Base-by-base conservation (phyloP, 2,113 vertebrate genomes). In the Caracal caracal region DNA sequence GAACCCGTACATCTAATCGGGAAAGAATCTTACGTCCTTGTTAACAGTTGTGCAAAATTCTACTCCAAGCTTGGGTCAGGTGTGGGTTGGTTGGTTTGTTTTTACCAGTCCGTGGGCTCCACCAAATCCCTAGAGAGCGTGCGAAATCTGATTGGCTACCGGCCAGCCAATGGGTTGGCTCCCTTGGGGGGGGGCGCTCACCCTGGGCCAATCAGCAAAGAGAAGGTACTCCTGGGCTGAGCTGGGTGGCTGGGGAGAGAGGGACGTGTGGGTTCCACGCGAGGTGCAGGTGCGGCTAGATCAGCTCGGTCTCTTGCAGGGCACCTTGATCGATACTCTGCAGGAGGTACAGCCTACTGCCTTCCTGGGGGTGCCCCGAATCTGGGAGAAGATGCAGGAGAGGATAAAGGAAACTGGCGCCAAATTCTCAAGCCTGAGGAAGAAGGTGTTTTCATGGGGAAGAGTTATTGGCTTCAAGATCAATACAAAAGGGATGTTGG, bases 311-410 rank as follows among this genome's bases (percentile, higher is more conserved):
- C 76, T 88, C 10, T 0, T 1, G 16, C 98, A 99, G 99, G 99
- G 99, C 82, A 99, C 98, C 15, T 94, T 99, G 98, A 98, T 99
- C 0, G 98, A 98, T 89, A 99, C 99, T 0, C 63, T 99, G 97
- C 98, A 98, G 96, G 99, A 99, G 26, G 99, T 99, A 78, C 99
- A 98, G 43, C 99, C 99, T 19, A 99, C 99, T 0, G 98, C 98
- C 6, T 99, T 99, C 96, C 37, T 99, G 98, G 99, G 99, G 6
- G 99, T 99, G 49, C 99, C 99, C 1, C 99, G 99, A 0, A 99
- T 99, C 68, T 99, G 99, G 99, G 99, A 99, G 94, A 99, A 99
- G 98, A 99, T 99, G 98, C 99, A 99, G 68, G 99, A 99, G 92
- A 99, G 98, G 91, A 99, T 99, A 98, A 99, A 99, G 97, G 98